Percentiles rank a stretch among this genome's conserved stretches.
phyloP scores from a whole-genome alignment of 2,113 vertebrate genomes.

The Malaclemys terrapin region DNA sequence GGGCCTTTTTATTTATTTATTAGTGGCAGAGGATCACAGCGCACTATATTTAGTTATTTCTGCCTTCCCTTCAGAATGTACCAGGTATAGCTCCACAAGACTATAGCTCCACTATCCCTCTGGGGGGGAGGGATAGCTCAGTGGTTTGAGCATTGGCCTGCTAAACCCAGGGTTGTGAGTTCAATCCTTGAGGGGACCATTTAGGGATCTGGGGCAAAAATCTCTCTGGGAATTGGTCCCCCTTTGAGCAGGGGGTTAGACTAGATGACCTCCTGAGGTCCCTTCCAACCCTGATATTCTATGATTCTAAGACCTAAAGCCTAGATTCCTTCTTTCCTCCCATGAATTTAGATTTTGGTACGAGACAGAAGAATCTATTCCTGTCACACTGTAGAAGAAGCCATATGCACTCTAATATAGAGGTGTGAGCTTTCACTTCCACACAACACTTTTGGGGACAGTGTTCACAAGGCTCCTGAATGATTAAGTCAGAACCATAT shows the following conservation, averaged over 20 bases:
- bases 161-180: too few relatives aligned
- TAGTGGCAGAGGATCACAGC: neutral
- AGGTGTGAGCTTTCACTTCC: slow-evolving; percentile 12
- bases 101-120: too few relatives aligned
- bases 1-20: neutral
- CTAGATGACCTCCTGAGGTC: too few relatives aligned
- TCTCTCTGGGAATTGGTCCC: too few relatives aligned
- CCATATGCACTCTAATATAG: neutral
- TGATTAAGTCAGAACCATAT: slow-evolving; percentile 49
- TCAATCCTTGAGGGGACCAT: too few relatives aligned
- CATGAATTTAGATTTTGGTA: neutral
- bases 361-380: neutral
- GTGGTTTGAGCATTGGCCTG: too few relatives aligned
- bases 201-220: too few relatives aligned
- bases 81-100: neutral
- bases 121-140: too few relatives aligned
- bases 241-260: too few relatives aligned
- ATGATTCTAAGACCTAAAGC: too few relatives aligned
- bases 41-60: neutral
- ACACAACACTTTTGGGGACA: neutral
- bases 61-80: neutral
- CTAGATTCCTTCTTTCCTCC: neutral
- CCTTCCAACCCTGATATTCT: too few relatives aligned
- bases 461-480: slow-evolving; percentile 61
- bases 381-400: neutral